phyloP scores from a whole-genome alignment of 2,888 invertebrate genomes.

The Spisula subtruncata region DNA sequence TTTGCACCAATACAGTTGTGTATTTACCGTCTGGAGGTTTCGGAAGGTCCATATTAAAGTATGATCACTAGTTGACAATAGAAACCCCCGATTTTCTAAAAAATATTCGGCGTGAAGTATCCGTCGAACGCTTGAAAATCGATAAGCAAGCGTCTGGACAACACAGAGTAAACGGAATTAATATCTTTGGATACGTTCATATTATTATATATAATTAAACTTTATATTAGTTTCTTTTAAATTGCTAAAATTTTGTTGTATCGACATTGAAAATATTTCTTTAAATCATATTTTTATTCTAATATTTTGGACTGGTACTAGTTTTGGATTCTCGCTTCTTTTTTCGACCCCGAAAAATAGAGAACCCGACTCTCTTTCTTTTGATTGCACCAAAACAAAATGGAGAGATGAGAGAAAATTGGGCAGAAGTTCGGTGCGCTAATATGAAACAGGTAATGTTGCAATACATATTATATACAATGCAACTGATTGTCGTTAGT shows the following conservation, averaged over 20 bases:
- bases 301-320: conserved; percentile 1
- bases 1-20: not conserved
- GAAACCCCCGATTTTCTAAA: not conserved
- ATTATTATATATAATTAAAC: too few species aligned
- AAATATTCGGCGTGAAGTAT: not conserved
- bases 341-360: not conserved
- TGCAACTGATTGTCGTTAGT: conserved; percentile 16
- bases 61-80: not conserved
- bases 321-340: not conserved
- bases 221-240: not conserved
- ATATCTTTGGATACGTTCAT: too few species aligned
- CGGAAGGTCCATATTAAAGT: conserved; percentile 70
- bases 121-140: conserved; percentile 15
- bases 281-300: not conserved
- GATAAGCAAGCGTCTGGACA: not conserved
- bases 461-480: conserved; percentile 18
- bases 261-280: not conserved
- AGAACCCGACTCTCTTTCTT: conserved; percentile 58
- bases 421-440: not conserved
- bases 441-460: conserved; percentile 67
- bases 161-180: not conserved
- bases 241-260: not conserved
- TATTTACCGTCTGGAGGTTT: conserved; percentile 73
- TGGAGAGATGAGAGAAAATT: conserved; percentile 56
- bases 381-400: conserved; percentile 61